Evolutionary conservation across 2,797 vertebrate genomes (phyloP), one percentile per base, ranked within the genome.

Genomic region (Hybognathus amarus): DNA sequence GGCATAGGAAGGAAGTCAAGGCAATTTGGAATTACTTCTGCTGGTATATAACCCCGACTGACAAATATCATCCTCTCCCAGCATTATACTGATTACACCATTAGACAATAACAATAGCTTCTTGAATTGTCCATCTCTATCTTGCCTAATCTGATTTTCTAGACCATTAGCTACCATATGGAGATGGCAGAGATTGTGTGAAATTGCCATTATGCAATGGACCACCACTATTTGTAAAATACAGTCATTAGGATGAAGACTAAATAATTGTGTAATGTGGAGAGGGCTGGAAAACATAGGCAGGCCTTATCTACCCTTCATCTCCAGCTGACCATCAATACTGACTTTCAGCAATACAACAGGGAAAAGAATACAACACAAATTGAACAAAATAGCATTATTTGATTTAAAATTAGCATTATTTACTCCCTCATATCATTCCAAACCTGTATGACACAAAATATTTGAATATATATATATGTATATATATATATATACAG

Each of bases 81-180:
- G 63, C 70, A 81, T 69, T 76, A 38, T 64, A 77, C 64, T 77
- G 45, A 63, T 81, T 68, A 76, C 66, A 63, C 38, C 74, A 87
- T 89, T 85, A 83, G 79, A 77, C 54, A 83, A 83, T 40, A 67
- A 75, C 77, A 79, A 82, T 52, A 52, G 64, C 79, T 69, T 73
- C 64, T 77, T 70, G 64, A 83, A 69, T 78, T 38, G 54, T 40
- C 18, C 56, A 68, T 82, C 80, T 73, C 24, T 71, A 85, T 85
- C 86, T 74, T 15, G 4, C 52, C 76, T 77, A 79, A 86, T 84
- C 86, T 50, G 24, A 86, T 89, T 84, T 47, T 83, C n/a, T 59
- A 59, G 59, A 59, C 75, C 59, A 89, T 87, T 84, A 83, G 70
- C 69, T 50, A 68, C 59, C 82, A 64, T 69, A 47, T 71, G 68